Base-by-base conservation (phyloP, 2,113 vertebrate species). In the Hylia prasina region DNA sequence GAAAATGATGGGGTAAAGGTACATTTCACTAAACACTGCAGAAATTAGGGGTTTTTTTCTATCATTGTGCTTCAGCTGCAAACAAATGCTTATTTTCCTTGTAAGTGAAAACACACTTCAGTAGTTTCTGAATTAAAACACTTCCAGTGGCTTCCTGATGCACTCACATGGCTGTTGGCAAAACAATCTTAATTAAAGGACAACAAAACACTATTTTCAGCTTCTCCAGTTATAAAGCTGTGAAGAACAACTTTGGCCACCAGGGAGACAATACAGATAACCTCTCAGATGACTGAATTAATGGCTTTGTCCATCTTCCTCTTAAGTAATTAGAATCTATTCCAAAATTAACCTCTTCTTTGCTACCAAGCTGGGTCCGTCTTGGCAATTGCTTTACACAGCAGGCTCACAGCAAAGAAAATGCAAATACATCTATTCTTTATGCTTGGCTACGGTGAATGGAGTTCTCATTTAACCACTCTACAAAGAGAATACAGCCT, bases 181-280 rank as follows among this genome's bases (percentile, higher is more conserved):
- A 92, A 96, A 80, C 31, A 78, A 75, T 47, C 28, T 45, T 96
- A 95, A 93, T 93, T 94, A 92, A 95, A 78, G 54, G 81, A 95
- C 64, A 80, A 57, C 30, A 92, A 81, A 95, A 78, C 30, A 81
- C 50, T 39, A 44, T 65, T 96, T 89, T 69, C 10, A 31, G 48
- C 44, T 90, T 95, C 71, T 86, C 31, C 42, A 48, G 63, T 88
- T 77, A 78, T 53, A 82, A 81, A 94, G 40, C 57, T 82, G 42
- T 27, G 48, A 54, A 64, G 57, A 64, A 79, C 44, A 86, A 78
- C 63, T 65, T 45, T 71, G 73, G 70, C 35, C 42, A 87, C 50
- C 35, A 48, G 40, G 72, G 42, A 94, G 58, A 64, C 51, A 84
- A 76, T 30, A 72, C 3, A 76, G 50, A 73, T 93, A 90, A 78